phyloP scores from a whole-genome alignment of 2,888 invertebrate genomes.

The Hyalella azteca region DNA sequence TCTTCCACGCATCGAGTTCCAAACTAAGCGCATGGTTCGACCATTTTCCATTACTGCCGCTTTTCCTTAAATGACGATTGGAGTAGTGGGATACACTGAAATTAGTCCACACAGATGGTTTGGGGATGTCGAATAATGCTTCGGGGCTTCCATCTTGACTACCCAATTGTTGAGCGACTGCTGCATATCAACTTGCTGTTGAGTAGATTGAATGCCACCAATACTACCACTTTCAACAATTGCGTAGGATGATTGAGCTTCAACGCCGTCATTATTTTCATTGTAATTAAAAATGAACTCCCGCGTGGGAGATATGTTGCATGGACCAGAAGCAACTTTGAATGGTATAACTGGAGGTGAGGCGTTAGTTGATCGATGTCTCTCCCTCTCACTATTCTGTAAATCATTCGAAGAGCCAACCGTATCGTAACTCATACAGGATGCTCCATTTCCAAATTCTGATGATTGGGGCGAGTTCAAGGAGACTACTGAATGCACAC shows the following conservation, averaged over 20 bases:
- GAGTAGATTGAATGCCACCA: neutral
- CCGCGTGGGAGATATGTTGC: neutral
- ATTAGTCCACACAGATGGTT: neutral
- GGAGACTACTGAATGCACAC: no score
- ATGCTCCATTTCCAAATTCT: neutral
- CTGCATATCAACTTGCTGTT: neutral
- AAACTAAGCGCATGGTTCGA: no score
- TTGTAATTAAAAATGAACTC: neutral
- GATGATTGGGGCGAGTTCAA: neutral
- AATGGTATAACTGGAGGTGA: neutral
- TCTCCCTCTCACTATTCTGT: no score
- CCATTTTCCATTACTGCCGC: no score
- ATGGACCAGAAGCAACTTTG: neutral
- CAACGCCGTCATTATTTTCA: neutral
- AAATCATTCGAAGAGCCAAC: no score
- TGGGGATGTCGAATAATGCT: neutral
- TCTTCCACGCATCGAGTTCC: no score
- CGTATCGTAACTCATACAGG: neutral
- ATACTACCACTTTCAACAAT: neutral
- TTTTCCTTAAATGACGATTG: neutral
- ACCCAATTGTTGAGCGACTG: neutral
- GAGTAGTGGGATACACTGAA: neutral
- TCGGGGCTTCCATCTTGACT: neutral
- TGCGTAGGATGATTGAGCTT: neutral
- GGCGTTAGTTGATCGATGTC: no score